Evolutionary conservation across 35 echinoderm and acorn worm genomes (phyloP), one percentile per base, ranked within the genome.

Genomic region (Chiridota heheva): DNA sequence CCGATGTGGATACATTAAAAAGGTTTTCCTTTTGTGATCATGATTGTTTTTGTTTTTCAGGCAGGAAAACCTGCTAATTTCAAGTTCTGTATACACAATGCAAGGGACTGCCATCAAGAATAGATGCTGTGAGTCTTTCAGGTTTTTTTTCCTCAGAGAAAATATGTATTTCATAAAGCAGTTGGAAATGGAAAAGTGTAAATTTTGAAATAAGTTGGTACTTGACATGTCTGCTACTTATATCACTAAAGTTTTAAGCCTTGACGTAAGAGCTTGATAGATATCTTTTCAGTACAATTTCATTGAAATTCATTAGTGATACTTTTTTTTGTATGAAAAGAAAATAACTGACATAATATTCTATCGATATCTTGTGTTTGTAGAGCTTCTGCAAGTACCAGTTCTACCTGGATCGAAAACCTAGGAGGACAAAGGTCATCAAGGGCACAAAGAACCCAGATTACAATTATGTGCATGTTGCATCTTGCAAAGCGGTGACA

Each of bases 371-470:
- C n/a, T n/a, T n/a, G n/a, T n/a, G 51, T 28, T 77, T 58, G 7
- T 28, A 96, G 93, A 96, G 93, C 75, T 88, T 75, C 16, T 96
- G 93, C 56, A 78, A 86, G 68, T 96, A 87, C 49, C 78, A 87
- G 42, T 90, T 90, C 36, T 96, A 96, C 58, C 42, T 91, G 13
- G 84, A 96, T 24, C 73, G 82, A 29, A 77, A 70, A 46, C 28
- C 63, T 5, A 57, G 26, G 27, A 34, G 86, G 36, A 82, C 93
- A 10, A 62, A 76, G 10, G 71, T 70, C 24, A 66, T 90, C 3
- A 53, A 76, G 28, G 93, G 93, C 0, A 91, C 89, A n/a, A 76
- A 72, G 4, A 96, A 96, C 48, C 93, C 87, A 57, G 93, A 96
- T 10, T 96, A 78, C 43, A 70, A 78, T 13, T 72, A 96, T 37